Evolutionary conservation across 1,140 invertebrate species (phyloP).

Genomic region (Drosophila rufa): DNA sequence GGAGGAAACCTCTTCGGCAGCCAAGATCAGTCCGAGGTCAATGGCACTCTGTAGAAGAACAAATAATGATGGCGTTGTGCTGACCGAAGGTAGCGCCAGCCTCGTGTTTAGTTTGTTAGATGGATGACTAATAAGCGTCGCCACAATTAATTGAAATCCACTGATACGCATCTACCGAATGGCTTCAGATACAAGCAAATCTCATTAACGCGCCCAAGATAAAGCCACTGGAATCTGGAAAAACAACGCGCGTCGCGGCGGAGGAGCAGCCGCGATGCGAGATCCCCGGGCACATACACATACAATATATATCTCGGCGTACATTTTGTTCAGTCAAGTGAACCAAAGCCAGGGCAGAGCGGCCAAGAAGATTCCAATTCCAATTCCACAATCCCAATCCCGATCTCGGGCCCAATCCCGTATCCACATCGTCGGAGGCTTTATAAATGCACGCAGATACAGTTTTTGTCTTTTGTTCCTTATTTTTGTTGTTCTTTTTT

Average conservation of each 20-base stretch:
- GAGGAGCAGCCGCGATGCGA: slow-evolving; percentile 18
- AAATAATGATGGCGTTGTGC: slow-evolving; percentile 12
- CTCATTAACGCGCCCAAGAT: slow-evolving; percentile 83
- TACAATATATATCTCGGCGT: slow-evolving; percentile 24
- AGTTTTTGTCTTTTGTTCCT: slow-evolving; percentile 56
- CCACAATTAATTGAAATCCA: slow-evolving; percentile 83
- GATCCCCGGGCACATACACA: slow-evolving; percentile 14
- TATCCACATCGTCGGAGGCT: slow-evolving; percentile 41
- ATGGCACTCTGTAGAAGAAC: slow-evolving; percentile 30
- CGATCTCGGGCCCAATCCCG: slow-evolving; percentile 44
- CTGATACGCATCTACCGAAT: slow-evolving; percentile 82
- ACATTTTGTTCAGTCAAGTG: slow-evolving; percentile 83
- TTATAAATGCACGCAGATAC: slow-evolving; percentile 82
- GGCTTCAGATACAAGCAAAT: slow-evolving; percentile 83
- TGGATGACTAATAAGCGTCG: slow-evolving; percentile 83
- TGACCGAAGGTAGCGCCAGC: slow-evolving; percentile 49
- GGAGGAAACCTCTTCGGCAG: neutral
- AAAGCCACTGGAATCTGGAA: slow-evolving; percentile 79
- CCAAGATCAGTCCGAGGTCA: slow-evolving; percentile 45
- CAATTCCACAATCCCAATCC: slow-evolving; percentile 41
- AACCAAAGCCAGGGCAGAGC: slow-evolving; percentile 44
- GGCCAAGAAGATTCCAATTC: slow-evolving; percentile 42
- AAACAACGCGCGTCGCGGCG: slow-evolving; percentile 23
- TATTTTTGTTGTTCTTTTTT: slow-evolving; percentile 16
- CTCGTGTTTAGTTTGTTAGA: slow-evolving; percentile 75